Evolutionary conservation across 2,888 invertebrate genomes (phyloP).

Genomic region (Julus scanicus): DNA sequence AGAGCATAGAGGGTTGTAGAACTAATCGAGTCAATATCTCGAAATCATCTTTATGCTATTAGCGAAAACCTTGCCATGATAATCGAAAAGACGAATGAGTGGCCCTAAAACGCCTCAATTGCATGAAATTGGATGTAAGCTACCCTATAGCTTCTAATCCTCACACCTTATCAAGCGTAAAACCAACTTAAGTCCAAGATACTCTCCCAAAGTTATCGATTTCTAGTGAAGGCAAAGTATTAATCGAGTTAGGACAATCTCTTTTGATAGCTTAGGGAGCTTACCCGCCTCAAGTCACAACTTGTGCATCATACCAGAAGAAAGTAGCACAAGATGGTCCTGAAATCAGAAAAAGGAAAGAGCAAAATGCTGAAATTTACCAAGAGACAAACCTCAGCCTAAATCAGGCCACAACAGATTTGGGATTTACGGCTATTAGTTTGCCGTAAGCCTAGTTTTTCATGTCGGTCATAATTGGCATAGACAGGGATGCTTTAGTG

Average conservation of each 20-base stretch:
- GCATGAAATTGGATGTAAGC: not conserved
- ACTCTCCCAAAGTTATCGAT: slow-evolving; percentile 2
- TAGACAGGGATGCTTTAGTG: not conserved
- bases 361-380: not conserved
- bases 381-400: not conserved
- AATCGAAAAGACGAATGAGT: not conserved
- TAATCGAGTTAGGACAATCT: slow-evolving; percentile 37
- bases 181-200: slow-evolving; percentile 25
- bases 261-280: not conserved
- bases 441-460: not conserved
- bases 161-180: slow-evolving; percentile 39
- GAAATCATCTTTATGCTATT: not conserved
- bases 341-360: not conserved
- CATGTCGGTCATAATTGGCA: not conserved
- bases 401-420: not conserved
- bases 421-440: not conserved
- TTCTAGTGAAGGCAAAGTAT: not conserved
- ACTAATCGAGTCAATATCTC: not conserved
- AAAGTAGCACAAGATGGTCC: not conserved
- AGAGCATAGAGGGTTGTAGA: not conserved
- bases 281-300: slow-evolving; percentile 37
- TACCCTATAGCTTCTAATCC: not conserved
- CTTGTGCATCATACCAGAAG: slow-evolving; percentile 16
- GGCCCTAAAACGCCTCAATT: slow-evolving; percentile 18
- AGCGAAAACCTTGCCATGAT: not conserved